phyloP scores from a whole-genome alignment of 1,140 invertebrate genomes.

The Anastrepha ludens region DNA sequence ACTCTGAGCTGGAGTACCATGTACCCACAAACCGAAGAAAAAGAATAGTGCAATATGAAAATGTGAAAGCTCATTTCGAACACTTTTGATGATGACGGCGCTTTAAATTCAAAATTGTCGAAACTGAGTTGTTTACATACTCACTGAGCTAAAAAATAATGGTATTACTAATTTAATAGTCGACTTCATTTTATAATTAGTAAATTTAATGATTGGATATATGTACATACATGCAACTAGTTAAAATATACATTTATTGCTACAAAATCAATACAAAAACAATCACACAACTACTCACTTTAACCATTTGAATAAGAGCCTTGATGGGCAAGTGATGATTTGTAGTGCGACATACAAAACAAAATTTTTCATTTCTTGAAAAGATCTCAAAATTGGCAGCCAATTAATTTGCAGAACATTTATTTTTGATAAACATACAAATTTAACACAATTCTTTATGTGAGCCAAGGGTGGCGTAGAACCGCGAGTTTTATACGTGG shows the following conservation, averaged over 20 bases:
- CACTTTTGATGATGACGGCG: neutral
- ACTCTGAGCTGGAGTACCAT: neutral
- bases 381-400: slow-evolving; percentile 73
- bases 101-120: neutral
- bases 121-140: neutral
- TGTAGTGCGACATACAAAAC: slow-evolving; percentile 10
- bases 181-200: slow-evolving; percentile 43
- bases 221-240: slow-evolving; percentile 42
- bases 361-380: slow-evolving; percentile 56
- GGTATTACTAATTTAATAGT: slow-evolving; percentile 51
- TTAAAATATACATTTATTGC: slow-evolving; percentile 48
- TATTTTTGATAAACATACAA: slow-evolving; percentile 24
- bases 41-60: slow-evolving; percentile 39
- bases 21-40: neutral
- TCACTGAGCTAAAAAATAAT: slow-evolving; percentile 16
- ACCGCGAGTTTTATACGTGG: slow-evolving; percentile 54
- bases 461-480: neutral
- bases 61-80: slow-evolving; percentile 37
- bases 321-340: neutral
- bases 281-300: neutral
- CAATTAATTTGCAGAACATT: slow-evolving; percentile 56
- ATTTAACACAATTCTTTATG: neutral
- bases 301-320: neutral
- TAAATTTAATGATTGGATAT: slow-evolving; percentile 42
- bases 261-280: slow-evolving; percentile 25